Evolutionary conservation across 1,140 invertebrate genomes (phyloP).

Genomic region (Trichomalopsis sarcophagae): DNA sequence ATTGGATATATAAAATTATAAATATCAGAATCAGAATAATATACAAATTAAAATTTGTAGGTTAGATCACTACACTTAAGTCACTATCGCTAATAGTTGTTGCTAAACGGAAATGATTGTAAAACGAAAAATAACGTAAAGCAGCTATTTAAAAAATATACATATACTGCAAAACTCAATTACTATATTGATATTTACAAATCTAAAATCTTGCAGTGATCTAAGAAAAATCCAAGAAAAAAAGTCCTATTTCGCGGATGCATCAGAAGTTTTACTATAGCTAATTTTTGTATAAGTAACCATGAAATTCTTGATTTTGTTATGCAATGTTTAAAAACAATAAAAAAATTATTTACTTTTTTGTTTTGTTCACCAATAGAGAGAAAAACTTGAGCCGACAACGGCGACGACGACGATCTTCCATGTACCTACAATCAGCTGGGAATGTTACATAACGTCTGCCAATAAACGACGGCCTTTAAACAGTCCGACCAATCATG

Average conservation of each 20-base stretch:
- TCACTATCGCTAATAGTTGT: too few species aligned
- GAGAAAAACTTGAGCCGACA: not conserved
- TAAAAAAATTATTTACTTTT: constrained; percentile 28
- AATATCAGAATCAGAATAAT: not conserved
- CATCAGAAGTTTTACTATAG: too few species aligned
- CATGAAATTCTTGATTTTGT: too few species aligned
- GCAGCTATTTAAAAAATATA: not conserved
- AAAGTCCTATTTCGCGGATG: not conserved
- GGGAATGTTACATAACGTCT: constrained; percentile 36
- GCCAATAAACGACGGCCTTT: constrained; percentile 32
- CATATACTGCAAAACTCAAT: too few species aligned
- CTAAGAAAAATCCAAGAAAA: not conserved
- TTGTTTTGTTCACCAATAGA: not conserved
- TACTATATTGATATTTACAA: too few species aligned
- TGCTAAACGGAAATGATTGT: too few species aligned
- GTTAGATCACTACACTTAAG: not conserved
- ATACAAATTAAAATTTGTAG: constrained; percentile 14
- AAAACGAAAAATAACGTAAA: too few species aligned
- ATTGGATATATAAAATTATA: constrained; percentile 17
- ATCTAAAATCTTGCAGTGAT: not conserved
- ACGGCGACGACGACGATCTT: not conserved
- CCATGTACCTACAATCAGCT: constrained; percentile 31
- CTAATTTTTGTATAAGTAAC: not conserved
- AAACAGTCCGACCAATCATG: not conserved
- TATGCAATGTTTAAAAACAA: not conserved